Evolutionary conservation across 1,140 invertebrate species (phyloP).

Genomic region (Ceratina japonica): DNA sequence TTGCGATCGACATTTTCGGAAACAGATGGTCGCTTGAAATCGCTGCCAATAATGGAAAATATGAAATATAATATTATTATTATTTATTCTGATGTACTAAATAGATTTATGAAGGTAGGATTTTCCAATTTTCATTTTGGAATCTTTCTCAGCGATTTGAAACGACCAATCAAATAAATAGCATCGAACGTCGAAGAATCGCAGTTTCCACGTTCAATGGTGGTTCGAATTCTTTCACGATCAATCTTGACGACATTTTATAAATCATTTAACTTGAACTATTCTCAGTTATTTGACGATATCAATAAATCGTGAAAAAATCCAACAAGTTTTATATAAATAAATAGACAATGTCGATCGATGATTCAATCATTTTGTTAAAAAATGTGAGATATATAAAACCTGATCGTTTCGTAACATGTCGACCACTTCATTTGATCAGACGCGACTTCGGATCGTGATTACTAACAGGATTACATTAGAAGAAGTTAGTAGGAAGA

Average conservation of each 20-base stretch:
- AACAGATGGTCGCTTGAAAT: constrained; percentile 1
- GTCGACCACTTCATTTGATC: constrained; percentile 36
- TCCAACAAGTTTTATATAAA: neutral
- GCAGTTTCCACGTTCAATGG: constrained; percentile 49
- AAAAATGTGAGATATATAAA: neutral
- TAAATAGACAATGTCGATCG: constrained; percentile 42
- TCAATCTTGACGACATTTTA: neutral
- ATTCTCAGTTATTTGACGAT: neutral
- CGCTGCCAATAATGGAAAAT: neutral
- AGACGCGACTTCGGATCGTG: constrained; percentile 41
- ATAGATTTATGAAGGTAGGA: no score
- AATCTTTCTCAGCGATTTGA: constrained; percentile 21
- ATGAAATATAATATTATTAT: no score
- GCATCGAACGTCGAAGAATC: constrained; percentile 50
- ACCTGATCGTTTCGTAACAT: neutral
- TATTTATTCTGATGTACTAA: no score
- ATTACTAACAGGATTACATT: neutral
- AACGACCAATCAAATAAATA: neutral
- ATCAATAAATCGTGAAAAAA: constrained; percentile 19
- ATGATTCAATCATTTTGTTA: neutral
- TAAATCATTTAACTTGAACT: neutral
- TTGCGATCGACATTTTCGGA: constrained; percentile 40
- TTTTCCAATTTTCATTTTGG: neutral
- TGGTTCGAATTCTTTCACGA: constrained; percentile 27
- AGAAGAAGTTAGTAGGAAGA: neutral